Evolutionary conservation across 2,113 vertebrate species (phyloP).

Genomic region (Irena cyanogastra): DNA sequence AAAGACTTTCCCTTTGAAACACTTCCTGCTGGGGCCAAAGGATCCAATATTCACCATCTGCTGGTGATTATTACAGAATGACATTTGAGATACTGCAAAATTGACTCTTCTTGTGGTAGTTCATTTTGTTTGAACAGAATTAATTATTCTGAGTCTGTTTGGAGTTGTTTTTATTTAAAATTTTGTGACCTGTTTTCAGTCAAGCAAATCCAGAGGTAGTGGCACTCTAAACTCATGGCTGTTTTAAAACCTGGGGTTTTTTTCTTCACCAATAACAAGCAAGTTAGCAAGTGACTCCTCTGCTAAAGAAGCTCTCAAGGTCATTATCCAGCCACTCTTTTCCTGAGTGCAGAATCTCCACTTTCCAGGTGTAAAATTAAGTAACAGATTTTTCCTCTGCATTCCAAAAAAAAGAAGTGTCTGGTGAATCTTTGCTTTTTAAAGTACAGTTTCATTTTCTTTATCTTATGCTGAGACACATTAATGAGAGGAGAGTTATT

Average conservation of each 20-base stretch:
- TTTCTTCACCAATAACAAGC: neutral
- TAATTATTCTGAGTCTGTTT: neutral
- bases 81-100: neutral
- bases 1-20: neutral
- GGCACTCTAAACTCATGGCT: neutral
- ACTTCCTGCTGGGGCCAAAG: neutral
- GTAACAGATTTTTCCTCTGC: neutral
- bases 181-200: neutral
- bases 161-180: neutral
- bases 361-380: neutral
- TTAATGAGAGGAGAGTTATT: neutral
- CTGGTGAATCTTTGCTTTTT: neutral
- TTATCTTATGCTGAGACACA: neutral
- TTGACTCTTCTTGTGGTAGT: neutral
- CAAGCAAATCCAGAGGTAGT: neutral
- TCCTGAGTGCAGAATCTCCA: neutral
- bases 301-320: neutral
- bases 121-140: neutral
- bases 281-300: neutral
- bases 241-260: rapidly evolving
- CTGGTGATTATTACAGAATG: neutral
- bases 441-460: neutral
- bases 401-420: neutral
- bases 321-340: neutral
- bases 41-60: neutral